Percentiles rank a stretch among this genome's conserved stretches.
Conservation (phyloP, 2,113 vertebrate genomes). For the Plotosus lineatus region DNA sequence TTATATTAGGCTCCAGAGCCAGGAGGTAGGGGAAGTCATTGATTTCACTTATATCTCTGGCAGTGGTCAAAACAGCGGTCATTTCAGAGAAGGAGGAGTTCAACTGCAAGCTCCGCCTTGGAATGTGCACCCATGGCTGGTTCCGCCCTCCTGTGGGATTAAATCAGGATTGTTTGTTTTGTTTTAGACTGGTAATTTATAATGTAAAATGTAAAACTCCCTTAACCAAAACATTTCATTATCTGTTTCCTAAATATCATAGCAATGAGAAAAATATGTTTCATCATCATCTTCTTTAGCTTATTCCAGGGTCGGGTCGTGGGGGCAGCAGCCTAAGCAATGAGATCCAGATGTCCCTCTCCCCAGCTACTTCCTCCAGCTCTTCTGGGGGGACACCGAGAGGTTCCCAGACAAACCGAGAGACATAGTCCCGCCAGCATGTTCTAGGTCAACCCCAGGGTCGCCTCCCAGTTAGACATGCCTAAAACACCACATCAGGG, state of each 20-base stretch:
- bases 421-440: too few relatives aligned
- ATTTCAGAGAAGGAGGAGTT: conserved; percentile 87
- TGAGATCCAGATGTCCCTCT: too few relatives aligned
- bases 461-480: too few relatives aligned
- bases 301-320: too few relatives aligned
- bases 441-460: too few relatives aligned
- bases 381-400: too few relatives aligned
- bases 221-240: neutral
- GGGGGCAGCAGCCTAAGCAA: too few relatives aligned
- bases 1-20: conserved; percentile 83
- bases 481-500: too few relatives aligned
- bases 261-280: neutral
- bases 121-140: conserved; percentile 91
- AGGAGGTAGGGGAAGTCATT: conserved; percentile 89
- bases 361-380: too few relatives aligned
- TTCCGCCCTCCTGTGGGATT: conserved; percentile 78
- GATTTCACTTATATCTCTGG: conserved; percentile 82
- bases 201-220: neutral
- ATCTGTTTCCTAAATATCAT: neutral
- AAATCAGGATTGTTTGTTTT: conserved; percentile 4
- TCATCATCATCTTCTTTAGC: neutral
- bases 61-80: conserved; percentile 85
- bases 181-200: too few relatives aligned
- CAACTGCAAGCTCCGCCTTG: conserved; percentile 83
- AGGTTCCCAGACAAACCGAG: too few relatives aligned